A percentile compares a stretch with the other conserved stretches of the same genome.
Evolutionary conservation across 2,888 invertebrate species (phyloP).

Genomic region (Achlya flavicornis): DNA sequence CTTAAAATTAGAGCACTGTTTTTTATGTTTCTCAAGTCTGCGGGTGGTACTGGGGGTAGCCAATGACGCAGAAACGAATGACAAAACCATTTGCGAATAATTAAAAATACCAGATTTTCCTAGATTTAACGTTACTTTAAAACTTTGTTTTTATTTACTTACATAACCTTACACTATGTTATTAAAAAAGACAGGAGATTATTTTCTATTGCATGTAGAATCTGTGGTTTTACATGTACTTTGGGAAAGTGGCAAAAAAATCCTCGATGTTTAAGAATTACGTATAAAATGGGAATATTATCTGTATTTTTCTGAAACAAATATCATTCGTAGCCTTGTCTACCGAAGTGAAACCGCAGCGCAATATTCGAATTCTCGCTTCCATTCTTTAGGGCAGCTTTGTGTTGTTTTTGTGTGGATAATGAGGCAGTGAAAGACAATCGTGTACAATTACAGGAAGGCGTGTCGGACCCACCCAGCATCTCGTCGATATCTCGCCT

Average conservation of each 20-base stretch:
- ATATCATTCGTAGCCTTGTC: neutral
- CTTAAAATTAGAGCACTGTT: conserved; percentile 31
- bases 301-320: neutral
- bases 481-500: conserved; percentile 96
- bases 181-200: too few species aligned
- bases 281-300: neutral
- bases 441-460: conserved; percentile 86
- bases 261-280: neutral
- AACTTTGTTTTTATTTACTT: neutral
- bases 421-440: conserved; percentile 36
- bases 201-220: neutral
- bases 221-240: neutral
- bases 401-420: conserved; percentile 22
- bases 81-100: neutral
- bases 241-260: neutral
- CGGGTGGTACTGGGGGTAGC: conserved; percentile 29
- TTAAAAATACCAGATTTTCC: neutral
- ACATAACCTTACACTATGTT: too few species aligned
- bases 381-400: neutral
- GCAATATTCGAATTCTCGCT: neutral
- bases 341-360: neutral
- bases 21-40: conserved; percentile 29
- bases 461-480: conserved; percentile 96
- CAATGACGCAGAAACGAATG: conserved; percentile 4
- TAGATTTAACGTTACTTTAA: neutral